These are phyloP conservation scores for Myotis yumanensis DNA, from an alignment of 2,113 vertebrate genomes.

Conservation along the genomic window DNA sequence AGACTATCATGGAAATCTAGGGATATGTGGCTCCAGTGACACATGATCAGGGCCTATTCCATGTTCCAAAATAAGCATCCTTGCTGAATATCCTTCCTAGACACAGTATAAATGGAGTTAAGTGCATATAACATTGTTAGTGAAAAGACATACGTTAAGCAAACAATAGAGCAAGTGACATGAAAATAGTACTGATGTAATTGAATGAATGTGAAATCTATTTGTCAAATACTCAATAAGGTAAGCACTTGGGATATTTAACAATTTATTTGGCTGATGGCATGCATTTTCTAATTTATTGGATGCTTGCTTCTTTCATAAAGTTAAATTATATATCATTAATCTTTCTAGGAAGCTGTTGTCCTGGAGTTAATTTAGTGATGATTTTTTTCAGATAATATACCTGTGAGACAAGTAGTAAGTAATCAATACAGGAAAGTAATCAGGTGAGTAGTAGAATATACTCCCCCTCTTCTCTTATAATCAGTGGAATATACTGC, in stretches of 20 bases:
- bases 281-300: slow-evolving; percentile 86
- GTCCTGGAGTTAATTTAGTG: slow-evolving; percentile 83
- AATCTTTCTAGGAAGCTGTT: slow-evolving; percentile 82
- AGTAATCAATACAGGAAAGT: slow-evolving; percentile 77
- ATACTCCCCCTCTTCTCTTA: not conserved
- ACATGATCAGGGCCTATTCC: not conserved
- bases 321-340: slow-evolving; percentile 85
- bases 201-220: slow-evolving; percentile 73
- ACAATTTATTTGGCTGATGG: slow-evolving; percentile 80
- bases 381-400: slow-evolving; percentile 81
- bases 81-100: not conserved
- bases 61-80: not conserved
- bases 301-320: slow-evolving; percentile 85
- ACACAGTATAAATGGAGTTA: not conserved
- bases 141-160: slow-evolving; percentile 54
- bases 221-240: slow-evolving; percentile 81
- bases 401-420: slow-evolving; percentile 74
- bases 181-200: slow-evolving; percentile 71
- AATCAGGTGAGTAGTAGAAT: slow-evolving; percentile 30
- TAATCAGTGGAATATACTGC: not conserved
- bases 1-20: not conserved
- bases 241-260: slow-evolving; percentile 77
- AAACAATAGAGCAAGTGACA: slow-evolving; percentile 47
- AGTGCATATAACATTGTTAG: not conserved
- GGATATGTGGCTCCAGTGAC: not conserved